Conservation (phyloP, 2,888 invertebrate genomes). For the Sinodicranocentrus sp. region DNA sequence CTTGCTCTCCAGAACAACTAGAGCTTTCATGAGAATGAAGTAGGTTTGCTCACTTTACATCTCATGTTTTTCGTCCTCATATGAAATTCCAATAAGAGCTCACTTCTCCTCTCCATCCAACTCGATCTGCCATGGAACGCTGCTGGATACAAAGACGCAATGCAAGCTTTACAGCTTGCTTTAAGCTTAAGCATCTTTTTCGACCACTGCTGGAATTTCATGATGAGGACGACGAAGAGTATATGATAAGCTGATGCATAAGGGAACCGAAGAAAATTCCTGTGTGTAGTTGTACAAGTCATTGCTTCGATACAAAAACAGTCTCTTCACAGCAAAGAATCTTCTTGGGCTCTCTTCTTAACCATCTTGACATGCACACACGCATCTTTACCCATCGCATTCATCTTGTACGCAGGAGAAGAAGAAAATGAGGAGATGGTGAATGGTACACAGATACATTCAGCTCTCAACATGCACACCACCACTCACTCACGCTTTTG, state of each 20-base stretch:
- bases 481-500: slow-evolving; percentile 57
- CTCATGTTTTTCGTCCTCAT: slow-evolving; percentile 9
- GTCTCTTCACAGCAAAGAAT: slow-evolving; percentile 27
- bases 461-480: slow-evolving; percentile 55
- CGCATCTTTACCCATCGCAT: too few species aligned
- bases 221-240: too few species aligned
- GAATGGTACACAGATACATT: slow-evolving; percentile 37
- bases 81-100: slow-evolving; percentile 43
- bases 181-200: not conserved
- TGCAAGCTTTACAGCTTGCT: not conserved
- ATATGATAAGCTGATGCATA: not conserved
- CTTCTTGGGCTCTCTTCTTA: not conserved
- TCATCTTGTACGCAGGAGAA: not conserved
- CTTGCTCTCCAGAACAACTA: slow-evolving; percentile 6
- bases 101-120: not conserved
- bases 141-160: slow-evolving; percentile 42
- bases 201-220: slow-evolving; percentile 35
- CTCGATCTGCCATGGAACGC: slow-evolving; percentile 4
- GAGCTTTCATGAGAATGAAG: not conserved
- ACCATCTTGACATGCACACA: not conserved
- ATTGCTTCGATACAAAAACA: slow-evolving; percentile 15
- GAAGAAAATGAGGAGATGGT: slow-evolving; percentile 24
- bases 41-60: not conserved
- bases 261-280: not conserved
- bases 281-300: not conserved